These are phyloP conservation scores for Catamblyrhynchus diadema DNA, from an alignment of 2,797 vertebrate species.

Conservation along the genomic window DNA sequence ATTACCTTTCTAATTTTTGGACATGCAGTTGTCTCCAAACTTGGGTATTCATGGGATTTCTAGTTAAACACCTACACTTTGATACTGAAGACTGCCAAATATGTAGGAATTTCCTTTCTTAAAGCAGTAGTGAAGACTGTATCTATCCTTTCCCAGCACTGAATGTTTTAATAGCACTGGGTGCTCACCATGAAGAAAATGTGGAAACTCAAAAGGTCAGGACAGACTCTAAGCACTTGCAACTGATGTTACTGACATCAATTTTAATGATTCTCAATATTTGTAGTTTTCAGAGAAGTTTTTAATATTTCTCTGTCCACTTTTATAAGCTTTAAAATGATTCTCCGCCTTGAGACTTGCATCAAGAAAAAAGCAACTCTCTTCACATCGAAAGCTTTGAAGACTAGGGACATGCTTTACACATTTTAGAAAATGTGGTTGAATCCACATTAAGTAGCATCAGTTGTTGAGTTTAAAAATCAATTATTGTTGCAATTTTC, in stretches of 20 bases:
- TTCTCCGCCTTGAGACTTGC: slow-evolving; percentile 79
- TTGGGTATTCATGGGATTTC: slow-evolving; percentile 78
- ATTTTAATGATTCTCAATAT: slow-evolving; percentile 78
- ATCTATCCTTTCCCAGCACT: slow-evolving; percentile 76
- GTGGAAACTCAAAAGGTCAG: slow-evolving; percentile 73
- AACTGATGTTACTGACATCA: slow-evolving; percentile 76
- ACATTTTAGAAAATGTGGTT: slow-evolving; percentile 64
- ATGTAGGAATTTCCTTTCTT: slow-evolving; percentile 77
- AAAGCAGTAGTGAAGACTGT: slow-evolving; percentile 76
- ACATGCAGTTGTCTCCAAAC: slow-evolving; percentile 75
- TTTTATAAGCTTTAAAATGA: slow-evolving; percentile 84
- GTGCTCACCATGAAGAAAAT: slow-evolving; percentile 78
- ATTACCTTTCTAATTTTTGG: slow-evolving; percentile 75
- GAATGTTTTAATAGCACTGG: slow-evolving; percentile 77
- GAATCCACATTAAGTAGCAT: slow-evolving; percentile 70
- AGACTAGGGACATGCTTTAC: slow-evolving; percentile 69
- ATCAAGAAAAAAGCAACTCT: slow-evolving; percentile 79
- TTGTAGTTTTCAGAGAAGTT: slow-evolving; percentile 81
- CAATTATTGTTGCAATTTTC: slow-evolving; percentile 73
- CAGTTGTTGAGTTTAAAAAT: slow-evolving; percentile 74
- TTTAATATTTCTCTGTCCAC: slow-evolving; percentile 79
- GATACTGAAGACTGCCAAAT: slow-evolving; percentile 84
- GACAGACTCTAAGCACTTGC: slow-evolving; percentile 77
- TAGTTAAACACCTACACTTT: slow-evolving; percentile 76
- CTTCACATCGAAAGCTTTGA: slow-evolving; percentile 75